Evolutionary conservation across 64 coral and sea anemone genomes (phyloP).

Genomic region (Montipora capricornis): DNA sequence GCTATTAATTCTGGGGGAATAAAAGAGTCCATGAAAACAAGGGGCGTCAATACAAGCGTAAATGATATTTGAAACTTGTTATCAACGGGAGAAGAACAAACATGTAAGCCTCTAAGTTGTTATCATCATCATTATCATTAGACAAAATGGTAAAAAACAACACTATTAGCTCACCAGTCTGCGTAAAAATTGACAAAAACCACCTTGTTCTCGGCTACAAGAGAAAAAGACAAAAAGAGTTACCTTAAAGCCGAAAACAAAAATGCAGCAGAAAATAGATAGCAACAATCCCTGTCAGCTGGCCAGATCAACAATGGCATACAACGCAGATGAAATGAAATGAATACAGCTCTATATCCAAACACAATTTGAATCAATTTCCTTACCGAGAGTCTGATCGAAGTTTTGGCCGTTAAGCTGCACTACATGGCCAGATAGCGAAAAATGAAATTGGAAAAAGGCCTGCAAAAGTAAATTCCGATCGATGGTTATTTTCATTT

Average conservation of each 20-base stretch:
- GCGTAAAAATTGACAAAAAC: conserved; percentile 99
- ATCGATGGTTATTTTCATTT: conserved; percentile 15
- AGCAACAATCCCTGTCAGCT: neutral
- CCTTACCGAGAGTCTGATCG: conserved; percentile 37
- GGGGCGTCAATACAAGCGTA: no score
- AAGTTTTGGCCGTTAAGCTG: conserved; percentile 26
- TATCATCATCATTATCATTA: neutral
- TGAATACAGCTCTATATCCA: no score
- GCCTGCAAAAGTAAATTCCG: neutral
- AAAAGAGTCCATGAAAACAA: no score
- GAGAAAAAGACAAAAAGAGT: conserved; percentile 27
- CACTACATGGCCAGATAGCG: conserved; percentile 9
- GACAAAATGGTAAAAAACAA: neutral
- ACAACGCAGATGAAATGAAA: neutral
- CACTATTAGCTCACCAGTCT: conserved; percentile 74
- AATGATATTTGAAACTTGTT: no score
- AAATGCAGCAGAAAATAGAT: neutral
- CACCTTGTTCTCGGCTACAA: conserved; percentile 82
- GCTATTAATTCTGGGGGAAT: no score
- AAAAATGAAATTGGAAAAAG: neutral
- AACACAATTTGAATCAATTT: neutral
- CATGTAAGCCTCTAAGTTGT: no score
- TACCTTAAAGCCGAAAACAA: neutral
- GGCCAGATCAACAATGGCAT: neutral
- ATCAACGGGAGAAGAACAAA: no score